Evolutionary conservation across 2,888 invertebrate genomes (phyloP).

Genomic region (Calameuta pallipes): DNA sequence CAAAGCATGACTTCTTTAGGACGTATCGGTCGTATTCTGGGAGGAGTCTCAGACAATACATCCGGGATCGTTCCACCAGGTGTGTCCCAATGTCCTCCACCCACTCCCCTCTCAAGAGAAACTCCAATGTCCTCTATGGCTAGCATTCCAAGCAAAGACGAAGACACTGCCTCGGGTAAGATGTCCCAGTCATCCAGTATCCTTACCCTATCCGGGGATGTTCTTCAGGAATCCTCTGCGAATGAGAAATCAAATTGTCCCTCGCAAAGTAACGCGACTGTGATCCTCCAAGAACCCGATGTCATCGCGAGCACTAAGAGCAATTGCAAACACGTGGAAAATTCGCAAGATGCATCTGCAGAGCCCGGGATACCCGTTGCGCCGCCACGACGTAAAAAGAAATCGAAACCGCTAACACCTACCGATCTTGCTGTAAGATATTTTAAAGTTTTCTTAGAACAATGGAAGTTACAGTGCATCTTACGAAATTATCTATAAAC

Average conservation of each 20-base stretch:
- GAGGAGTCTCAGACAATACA: conserved; percentile 69
- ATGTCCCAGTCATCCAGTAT: conserved; percentile 61
- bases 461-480: conserved; percentile 57
- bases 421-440: conserved; percentile 62
- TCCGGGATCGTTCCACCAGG: conserved; percentile 52
- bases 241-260: conserved; percentile 49
- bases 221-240: conserved; percentile 50
- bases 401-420: conserved; percentile 68
- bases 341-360: conserved; percentile 45
- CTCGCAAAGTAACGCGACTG: conserved; percentile 51
- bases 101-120: conserved; percentile 47
- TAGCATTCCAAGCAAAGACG: conserved; percentile 60
- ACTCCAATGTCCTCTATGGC: conserved; percentile 56
- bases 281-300: conserved; percentile 82
- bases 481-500: conserved; percentile 62
- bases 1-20: conserved; percentile 91
- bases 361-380: conserved; percentile 71
- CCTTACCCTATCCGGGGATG: conserved; percentile 58
- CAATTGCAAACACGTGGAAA: conserved; percentile 55
- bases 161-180: conserved; percentile 60
- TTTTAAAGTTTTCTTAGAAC: conserved; percentile 32
- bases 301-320: conserved; percentile 91
- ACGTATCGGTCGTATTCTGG: conserved; percentile 82
- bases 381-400: conserved; percentile 84
- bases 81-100: conserved; percentile 42